Base-by-base conservation (phyloP, 2,113 vertebrate species). In the Pampusana beccarii region DNA sequence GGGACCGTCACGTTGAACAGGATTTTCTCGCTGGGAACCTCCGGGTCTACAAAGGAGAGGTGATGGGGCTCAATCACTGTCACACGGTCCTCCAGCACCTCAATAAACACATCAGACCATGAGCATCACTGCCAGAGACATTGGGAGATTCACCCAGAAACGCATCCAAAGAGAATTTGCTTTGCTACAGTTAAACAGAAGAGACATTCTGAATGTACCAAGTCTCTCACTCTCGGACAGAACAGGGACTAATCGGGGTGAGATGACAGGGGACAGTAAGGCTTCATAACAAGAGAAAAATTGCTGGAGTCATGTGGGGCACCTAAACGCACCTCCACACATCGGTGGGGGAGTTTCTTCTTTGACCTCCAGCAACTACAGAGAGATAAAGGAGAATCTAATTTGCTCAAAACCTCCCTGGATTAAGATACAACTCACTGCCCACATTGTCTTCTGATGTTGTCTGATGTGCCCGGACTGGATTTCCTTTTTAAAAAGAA, bases 11-110 rank as follows among this genome's bases (percentile, higher is more conserved):
- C 97, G 50, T 99, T 99, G 97, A 99, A 99, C 48, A 98, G 60
- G 77, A 99, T 98, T 93, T 99, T 98, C 71, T 98, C 97, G 33
- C 97, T 98, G 65, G 98, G 98, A 74, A 97, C 97, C 92, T 99
- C 98, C 2, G 98, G 97, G 95, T 99, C 99, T 75, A 98, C 42
- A 94, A 99, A 99, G 87, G 99, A 98, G 44, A 99, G 98, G 69
- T 98, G 98, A 73, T 98, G 97, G 11, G 99, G 97, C 23, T 98
- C 98, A 94, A 99, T 98, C 95, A 98, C 98, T 10, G 99, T 99
- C 92, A 99, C 97, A 2, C 97, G 98, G 92, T 99, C 98, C 97
- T 99, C 99, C 92, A 98, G 97, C 73, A 99, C 99, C 99, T 99
- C 96, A 86, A 93, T 10, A 89, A 91, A 84, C 77, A 97, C 66